These are phyloP conservation scores for Stigmatopora nigra DNA, from an alignment of 2,113 vertebrate genomes.

Conservation along the genomic window DNA sequence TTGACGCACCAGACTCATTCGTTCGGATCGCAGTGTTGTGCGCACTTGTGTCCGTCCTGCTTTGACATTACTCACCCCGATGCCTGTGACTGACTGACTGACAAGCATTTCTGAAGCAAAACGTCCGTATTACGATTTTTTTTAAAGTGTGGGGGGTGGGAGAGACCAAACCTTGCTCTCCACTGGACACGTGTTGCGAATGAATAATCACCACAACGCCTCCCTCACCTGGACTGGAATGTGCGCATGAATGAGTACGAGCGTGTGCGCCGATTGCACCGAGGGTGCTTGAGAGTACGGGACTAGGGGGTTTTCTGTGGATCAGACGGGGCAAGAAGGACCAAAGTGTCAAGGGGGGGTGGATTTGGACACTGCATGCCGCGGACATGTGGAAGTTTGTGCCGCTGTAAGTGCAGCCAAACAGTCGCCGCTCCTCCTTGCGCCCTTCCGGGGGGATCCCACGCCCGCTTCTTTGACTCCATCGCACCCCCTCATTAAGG, in stretches of 20 bases:
- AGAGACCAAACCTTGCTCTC: constrained; percentile 22
- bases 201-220: constrained; percentile 49
- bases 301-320: constrained; percentile 4
- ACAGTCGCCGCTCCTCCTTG: constrained; percentile 41
- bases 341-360: constrained; percentile 5
- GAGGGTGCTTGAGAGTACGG: constrained; percentile 26
- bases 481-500: constrained; percentile 13
- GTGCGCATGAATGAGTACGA: not conserved
- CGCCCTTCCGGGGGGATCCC: constrained; percentile 31
- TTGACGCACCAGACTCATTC: constrained; percentile 56
- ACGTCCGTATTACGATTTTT: constrained; percentile 28
- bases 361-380: constrained; percentile 56
- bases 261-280: constrained; percentile 7
- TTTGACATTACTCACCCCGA: constrained; percentile 17
- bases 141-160: not conserved
- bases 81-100: constrained; percentile 22
- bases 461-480: constrained; percentile 21
- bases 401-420: constrained; percentile 62
- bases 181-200: constrained; percentile 61
- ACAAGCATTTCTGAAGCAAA: constrained; percentile 38
- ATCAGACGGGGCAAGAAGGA: constrained; percentile 6
- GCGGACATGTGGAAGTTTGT: constrained; percentile 68
- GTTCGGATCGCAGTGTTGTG: constrained; percentile 60
- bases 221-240: constrained; percentile 48
- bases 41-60: constrained; percentile 36